phyloP scores from a whole-genome alignment of 2,888 invertebrate genomes.

The Gymnoscelis rufifasciata region DNA sequence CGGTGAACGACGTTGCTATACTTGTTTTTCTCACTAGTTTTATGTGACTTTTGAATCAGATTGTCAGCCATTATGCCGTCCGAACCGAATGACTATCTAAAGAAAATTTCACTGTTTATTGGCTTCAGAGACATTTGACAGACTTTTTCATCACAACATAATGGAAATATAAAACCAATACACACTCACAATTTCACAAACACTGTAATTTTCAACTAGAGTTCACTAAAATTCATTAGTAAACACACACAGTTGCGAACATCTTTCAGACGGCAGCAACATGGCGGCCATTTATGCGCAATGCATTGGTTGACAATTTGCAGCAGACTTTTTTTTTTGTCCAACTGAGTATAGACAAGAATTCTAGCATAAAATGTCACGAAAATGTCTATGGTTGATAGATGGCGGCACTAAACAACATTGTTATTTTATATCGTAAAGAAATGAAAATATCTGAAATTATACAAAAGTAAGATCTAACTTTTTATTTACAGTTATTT shows the following conservation, averaged over 20 bases:
- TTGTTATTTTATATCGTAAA: too few relatives aligned
- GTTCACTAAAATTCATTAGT: conserved; percentile 77
- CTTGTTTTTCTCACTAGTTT: conserved; percentile 81
- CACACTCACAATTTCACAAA: conserved; percentile 79
- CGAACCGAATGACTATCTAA: conserved; percentile 80
- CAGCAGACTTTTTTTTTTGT: conserved; percentile 46
- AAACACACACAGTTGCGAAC: conserved; percentile 79
- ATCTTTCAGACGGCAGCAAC: conserved; percentile 80
- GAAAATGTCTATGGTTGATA: conserved; percentile 40
- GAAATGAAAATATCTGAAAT: background rate
- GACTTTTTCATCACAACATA: conserved; percentile 70
- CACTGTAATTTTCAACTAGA: conserved; percentile 72
- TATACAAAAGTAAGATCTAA: background rate
- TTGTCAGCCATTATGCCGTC: conserved; percentile 83
- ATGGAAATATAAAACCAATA: conserved; percentile 73
- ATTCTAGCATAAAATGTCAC: conserved; percentile 46
- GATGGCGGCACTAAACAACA: conserved; percentile 39
- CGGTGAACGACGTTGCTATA: conserved; percentile 82
- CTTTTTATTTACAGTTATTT: background rate
- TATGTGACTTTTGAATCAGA: conserved; percentile 81
- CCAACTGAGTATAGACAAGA: conserved; percentile 43
- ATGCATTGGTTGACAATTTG: conserved; percentile 80
- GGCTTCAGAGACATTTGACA: conserved; percentile 78
- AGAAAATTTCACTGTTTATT: conserved; percentile 79
- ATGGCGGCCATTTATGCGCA: conserved; percentile 81